Base-by-base conservation (phyloP, 2,113 vertebrate genomes). In the Climacteris rufus region DNA sequence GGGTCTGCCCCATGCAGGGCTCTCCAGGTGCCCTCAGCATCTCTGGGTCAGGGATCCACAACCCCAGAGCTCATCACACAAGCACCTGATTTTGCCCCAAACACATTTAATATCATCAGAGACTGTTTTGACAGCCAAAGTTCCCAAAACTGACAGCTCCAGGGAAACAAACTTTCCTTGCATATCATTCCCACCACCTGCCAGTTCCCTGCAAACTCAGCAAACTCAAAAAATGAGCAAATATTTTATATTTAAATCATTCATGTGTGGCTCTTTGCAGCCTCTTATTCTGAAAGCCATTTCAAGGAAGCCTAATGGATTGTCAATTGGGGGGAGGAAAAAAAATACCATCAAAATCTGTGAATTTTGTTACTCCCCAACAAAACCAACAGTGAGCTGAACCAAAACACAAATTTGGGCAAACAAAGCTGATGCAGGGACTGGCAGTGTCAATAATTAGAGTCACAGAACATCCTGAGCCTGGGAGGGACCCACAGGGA, bases 271-370 rank as follows among this genome's bases (percentile, higher is more conserved):
- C 6, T 54, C 19, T 76, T 33, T 21, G 1, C 70, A 56, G 45
- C 10, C 7, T 31, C 64, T 69, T 28, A 5, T 39, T 59, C 5
- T 69, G 54, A 60, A 69, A 65, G 15, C 13, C 79, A 15, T 31
- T 37, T 37, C 24, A 64, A 84, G 35, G 59, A 66, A 87, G 11
- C 15, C 31, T 47, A 76, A 44, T 3, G 18, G 7, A 19, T 52
- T 74, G 50, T 11, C 13, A 3, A 28, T 74, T 6, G 1, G 3
- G 7, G 20, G 27, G 42, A 6, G 1, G 2, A 14, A n/a, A 39
- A 7, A 11, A 39, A 7, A 11, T 8, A 18, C 9, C 45, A 45
- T 11, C 6, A 8, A 30, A 83, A 20, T 11, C 52, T 47, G 47
- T 14, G 53, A 3, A 65, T 92, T 53, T 39, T 78, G 84, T 39